Base-by-base conservation (phyloP, 2,888 invertebrate genomes). In the Parapristionchus giblindavisi region DNA sequence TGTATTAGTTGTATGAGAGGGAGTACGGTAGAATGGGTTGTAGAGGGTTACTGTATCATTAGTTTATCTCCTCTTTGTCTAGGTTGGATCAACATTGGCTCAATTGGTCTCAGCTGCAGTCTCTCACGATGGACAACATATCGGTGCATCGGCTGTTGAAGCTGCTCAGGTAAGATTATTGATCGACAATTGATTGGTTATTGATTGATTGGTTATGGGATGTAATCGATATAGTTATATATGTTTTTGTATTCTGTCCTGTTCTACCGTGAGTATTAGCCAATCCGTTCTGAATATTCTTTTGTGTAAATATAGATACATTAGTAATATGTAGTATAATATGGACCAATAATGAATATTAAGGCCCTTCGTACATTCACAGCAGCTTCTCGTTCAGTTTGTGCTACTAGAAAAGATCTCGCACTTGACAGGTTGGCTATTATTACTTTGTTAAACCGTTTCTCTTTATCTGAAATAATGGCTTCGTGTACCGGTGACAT, bases 71-170 rank as follows among this genome's bases (percentile, higher is more conserved):
- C 43, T 17, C 43, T 17, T 11, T 43, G 27, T 5, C 24, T 32
- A 83, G 38, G 83, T 88, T 38, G 94, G 93, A 71, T 92, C 94
- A 66, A 92, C 93, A 52, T 92, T 95, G 85, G 94, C 95, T 4
- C 94, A 94, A 87, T 90, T 97, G 75, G 91, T 95, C 72, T 94
- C 94, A 24, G 94, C 94, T 0, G 93, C 94, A 27, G 92, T 93
- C 17, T 93, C 93, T 88, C 92, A 92, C 4, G 94, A 94, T 88
- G 92, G 93, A 77, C 92, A 91, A 83, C 94, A 93, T 76, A 82
- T 86, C 43, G 87, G 87, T 40, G 80, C 83, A 6, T 81, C 84
- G 14, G 86, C 87, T 4, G 80, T 83, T 11, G 87, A 87, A 40
- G 77, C 83, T 17, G 84, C 84, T 24, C 82, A 70, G 70, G 70